Conservation (phyloP, 2,888 invertebrate genomes). For the Lissocephala sabroskyi region DNA sequence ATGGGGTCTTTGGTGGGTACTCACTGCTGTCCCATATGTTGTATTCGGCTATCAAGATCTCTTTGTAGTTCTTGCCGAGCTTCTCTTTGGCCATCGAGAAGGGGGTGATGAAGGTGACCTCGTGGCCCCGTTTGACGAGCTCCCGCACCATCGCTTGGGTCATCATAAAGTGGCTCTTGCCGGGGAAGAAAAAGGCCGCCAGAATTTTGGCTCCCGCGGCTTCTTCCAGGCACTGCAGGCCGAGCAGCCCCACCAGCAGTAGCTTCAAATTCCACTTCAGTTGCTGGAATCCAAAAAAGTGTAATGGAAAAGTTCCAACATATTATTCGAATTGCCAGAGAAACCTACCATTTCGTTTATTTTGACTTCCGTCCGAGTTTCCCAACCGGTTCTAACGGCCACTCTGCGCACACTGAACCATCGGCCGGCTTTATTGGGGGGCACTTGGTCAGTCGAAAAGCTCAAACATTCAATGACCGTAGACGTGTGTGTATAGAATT, state of each 20-base stretch:
- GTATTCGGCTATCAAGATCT: slow-evolving; percentile 67
- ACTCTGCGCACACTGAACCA: too few species aligned
- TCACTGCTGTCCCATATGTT: slow-evolving; percentile 67
- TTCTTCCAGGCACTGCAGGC: slow-evolving; percentile 12
- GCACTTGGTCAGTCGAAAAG: too few species aligned
- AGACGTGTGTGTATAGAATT: too few species aligned
- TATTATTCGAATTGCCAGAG: too few species aligned
- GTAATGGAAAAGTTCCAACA: too few species aligned
- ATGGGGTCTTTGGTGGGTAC: slow-evolving; percentile 5
- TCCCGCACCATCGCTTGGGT: slow-evolving; percentile 71
- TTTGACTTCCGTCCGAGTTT: too few species aligned
- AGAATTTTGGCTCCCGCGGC: slow-evolving; percentile 68
- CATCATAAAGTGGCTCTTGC: slow-evolving; percentile 74
- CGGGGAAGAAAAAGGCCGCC: slow-evolving; percentile 72
- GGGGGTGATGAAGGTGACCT: slow-evolving; percentile 65
- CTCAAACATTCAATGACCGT: too few species aligned
- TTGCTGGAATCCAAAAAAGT: too few species aligned
- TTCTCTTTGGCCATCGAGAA: slow-evolving; percentile 48
- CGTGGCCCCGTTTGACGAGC: slow-evolving; percentile 70
- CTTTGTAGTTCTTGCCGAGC: slow-evolving; percentile 67
- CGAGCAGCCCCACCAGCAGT: slow-evolving; percentile 15
- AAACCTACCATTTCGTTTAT: too few species aligned
- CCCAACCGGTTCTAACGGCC: too few species aligned
- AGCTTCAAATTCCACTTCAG: slow-evolving; percentile 11
- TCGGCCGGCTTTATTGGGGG: too few species aligned